Evolutionary conservation across 92 coral and sea anemone genomes (phyloP), one percentile per base, ranked within the genome.

Genomic region (Bergia sp.): DNA sequence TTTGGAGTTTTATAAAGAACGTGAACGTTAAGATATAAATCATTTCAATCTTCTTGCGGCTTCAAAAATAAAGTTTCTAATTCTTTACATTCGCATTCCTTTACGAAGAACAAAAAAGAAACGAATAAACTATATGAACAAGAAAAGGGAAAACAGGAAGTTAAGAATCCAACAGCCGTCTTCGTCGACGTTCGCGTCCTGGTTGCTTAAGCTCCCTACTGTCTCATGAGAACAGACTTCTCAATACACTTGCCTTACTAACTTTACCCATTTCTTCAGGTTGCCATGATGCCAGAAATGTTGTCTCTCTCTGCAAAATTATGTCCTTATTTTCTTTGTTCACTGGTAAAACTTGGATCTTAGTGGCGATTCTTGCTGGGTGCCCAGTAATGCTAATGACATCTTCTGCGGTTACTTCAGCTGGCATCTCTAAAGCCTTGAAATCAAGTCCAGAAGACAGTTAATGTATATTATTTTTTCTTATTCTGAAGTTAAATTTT

Each of bases 271-370:
- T 44, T 67, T 67, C 66, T 16, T 15, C 41, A 5, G 77, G 61
- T 29, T 83, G 78, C 87, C 87, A 83, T 8, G 87, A 67, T 5
- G 15, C 78, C 77, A 83, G 38, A 71, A 83, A 83, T 43, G 87
- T 83, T 44, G 78, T 83, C 20, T 83, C 87, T 45, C 77, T 71
- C 15, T 67, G 64, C n/a, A 67, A 29, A 4, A 44, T 72, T 7
- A n/a, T 67, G 23, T 67, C 77, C 7, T 67, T 83, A 15, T 3
- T 15, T 1, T 83, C 79, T 50, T 71, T 66, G 64, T 16, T 71
- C 9, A 67, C 57, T 12, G 78, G 65, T 45, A 36, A 29, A 29
- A 79, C 82, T 11, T 43, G 65, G 36, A 66, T 64, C 39, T 64
- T 82, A 38, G 65, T 71, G 36, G 11, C 77, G 23, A 83, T 38